A percentile compares a stretch with the other conserved stretches of the same genome.
Conservation (phyloP, 2,888 invertebrate genomes). For the Zonitis immaculata region DNA sequence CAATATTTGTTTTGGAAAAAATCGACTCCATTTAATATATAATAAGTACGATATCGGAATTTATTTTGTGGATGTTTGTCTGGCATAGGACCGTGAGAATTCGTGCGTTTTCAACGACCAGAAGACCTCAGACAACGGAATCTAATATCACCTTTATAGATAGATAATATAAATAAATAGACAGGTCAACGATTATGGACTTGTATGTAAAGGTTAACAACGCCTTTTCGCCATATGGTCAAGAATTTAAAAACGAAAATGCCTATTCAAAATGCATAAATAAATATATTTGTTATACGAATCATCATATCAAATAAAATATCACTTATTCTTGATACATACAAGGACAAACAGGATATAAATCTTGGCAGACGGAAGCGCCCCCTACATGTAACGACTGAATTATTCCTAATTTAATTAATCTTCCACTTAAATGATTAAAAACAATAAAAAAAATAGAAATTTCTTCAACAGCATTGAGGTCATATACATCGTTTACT, state of each 20-base stretch:
- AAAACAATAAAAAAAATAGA: neutral
- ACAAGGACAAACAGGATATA: neutral
- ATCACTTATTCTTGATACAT: neutral
- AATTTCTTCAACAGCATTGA: neutral
- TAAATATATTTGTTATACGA: neutral
- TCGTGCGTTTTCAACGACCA: conserved; percentile 30
- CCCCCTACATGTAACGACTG: neutral
- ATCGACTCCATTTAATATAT: too few relatives aligned
- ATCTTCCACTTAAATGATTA: neutral
- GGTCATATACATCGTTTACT: neutral
- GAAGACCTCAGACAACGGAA: conserved; percentile 33
- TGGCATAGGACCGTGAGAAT: conserved; percentile 34
- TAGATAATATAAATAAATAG: conserved; percentile 25
- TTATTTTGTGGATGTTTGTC: conserved; percentile 23
- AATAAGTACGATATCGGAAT: too few relatives aligned
- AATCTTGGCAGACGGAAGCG: neutral
- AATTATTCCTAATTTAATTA: neutral
- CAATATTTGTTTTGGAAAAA: neutral
- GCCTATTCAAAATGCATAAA: neutral
- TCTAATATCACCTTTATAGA: conserved; percentile 32
- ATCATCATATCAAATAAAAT: neutral
- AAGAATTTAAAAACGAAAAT: neutral
- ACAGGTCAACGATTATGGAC: conserved; percentile 28
- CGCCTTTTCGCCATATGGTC: conserved; percentile 1
- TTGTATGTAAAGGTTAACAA: conserved; percentile 22